phyloP scores from a whole-genome alignment of 2,888 invertebrate genomes.

The Therioaphis trifolii region DNA sequence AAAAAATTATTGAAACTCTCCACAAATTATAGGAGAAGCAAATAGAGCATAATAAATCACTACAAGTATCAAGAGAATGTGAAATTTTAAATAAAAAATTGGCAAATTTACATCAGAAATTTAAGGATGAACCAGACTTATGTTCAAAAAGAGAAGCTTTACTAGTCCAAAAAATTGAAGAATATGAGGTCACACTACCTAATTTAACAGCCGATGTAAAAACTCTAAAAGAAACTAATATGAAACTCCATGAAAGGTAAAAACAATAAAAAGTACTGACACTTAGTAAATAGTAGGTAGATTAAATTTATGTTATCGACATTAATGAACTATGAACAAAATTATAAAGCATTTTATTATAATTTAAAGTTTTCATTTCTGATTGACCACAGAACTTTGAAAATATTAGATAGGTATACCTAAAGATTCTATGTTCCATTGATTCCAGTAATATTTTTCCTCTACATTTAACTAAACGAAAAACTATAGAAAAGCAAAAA shows the following conservation, averaged over 20 bases:
- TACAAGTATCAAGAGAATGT: constrained; percentile 20
- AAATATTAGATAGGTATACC: too few relatives aligned
- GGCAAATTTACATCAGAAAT: not conserved
- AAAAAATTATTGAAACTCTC: not conserved
- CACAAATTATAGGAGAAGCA: constrained; percentile 28
- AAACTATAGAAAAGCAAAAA: too few relatives aligned
- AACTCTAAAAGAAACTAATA: constrained; percentile 38
- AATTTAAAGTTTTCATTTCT: too few relatives aligned
- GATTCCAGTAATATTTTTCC: too few relatives aligned
- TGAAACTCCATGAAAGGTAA: constrained; percentile 33
- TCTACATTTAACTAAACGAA: too few relatives aligned
- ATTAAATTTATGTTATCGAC: not conserved
- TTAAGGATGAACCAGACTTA: not conserved
- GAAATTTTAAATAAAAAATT: constrained; percentile 19
- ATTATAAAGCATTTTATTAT: too few relatives aligned
- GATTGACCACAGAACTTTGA: too few relatives aligned
- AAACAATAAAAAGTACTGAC: too few relatives aligned
- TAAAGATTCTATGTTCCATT: too few relatives aligned
- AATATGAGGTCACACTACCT: constrained; percentile 8
- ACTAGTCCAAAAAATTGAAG: constrained; percentile 9
- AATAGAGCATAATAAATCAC: not conserved
- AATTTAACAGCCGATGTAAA: not conserved
- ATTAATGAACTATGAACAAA: not conserved
- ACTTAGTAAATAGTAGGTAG: not conserved
- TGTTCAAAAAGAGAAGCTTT: not conserved